Percentiles rank a stretch among this genome's conserved stretches.
phyloP scores from a whole-genome alignment of 2,113 vertebrate species.

The Delphinus delphis region DNA sequence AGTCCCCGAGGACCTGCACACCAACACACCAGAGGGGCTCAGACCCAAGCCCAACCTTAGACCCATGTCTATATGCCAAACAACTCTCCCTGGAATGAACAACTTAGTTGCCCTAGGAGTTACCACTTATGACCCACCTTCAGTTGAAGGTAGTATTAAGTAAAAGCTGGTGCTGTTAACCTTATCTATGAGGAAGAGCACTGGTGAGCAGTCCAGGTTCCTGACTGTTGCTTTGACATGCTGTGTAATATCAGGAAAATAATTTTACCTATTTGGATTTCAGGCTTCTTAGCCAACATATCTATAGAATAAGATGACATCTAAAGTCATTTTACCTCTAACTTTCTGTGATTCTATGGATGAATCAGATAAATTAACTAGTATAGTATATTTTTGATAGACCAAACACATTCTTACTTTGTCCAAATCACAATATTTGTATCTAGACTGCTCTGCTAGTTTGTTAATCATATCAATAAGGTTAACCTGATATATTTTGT shows the following conservation, averaged over 20 bases:
- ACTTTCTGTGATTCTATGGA: background rate
- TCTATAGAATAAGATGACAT: background rate
- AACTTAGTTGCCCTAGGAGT: background rate
- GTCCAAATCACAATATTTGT: background rate
- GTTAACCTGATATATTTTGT: background rate
- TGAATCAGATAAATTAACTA: background rate
- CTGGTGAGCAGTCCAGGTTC: background rate
- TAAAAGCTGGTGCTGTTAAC: background rate
- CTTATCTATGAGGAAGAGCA: background rate
- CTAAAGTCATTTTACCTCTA: background rate
- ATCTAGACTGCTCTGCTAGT: background rate
- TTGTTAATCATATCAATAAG: background rate
- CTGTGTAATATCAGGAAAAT: background rate
- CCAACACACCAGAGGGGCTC: background rate
- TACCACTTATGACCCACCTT: background rate
- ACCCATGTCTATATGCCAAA: background rate
- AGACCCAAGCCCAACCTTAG: background rate
- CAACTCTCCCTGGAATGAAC: background rate
- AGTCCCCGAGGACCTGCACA: background rate
- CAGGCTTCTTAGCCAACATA: background rate
- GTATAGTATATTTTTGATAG: background rate
- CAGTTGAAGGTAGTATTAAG: background rate
- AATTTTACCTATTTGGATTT: background rate
- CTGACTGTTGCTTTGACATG: background rate
- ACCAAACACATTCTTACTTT: background rate